These are phyloP conservation scores for Thinocorus orbignyianus DNA, from an alignment of 2,113 vertebrate genomes.

Conservation along the genomic window DNA sequence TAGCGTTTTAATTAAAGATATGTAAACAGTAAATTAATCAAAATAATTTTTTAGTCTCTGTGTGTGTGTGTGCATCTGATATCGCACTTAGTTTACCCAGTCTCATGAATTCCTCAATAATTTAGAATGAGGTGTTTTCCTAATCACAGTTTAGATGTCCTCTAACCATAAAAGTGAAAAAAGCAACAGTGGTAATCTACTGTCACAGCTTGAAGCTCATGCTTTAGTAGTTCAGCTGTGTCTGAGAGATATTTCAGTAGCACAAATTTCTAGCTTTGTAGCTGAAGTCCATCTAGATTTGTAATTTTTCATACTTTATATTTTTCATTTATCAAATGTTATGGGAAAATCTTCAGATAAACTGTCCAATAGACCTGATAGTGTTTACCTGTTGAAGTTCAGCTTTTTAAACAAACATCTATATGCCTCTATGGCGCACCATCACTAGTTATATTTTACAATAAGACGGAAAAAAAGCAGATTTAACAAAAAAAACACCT, in stretches of 20 bases:
- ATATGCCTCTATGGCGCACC: neutral
- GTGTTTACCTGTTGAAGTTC: neutral
- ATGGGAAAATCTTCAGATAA: neutral
- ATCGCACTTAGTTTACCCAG: neutral
- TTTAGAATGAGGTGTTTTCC: neutral
- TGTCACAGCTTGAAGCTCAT: neutral
- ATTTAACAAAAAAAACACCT: neutral
- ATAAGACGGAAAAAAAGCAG: neutral
- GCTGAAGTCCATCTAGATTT: neutral
- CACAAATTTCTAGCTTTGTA: neutral
- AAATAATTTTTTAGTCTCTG: neutral
- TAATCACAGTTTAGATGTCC: neutral
- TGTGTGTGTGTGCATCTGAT: neutral
- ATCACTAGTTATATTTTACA: neutral
- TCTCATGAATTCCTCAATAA: neutral
- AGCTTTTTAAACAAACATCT: neutral
- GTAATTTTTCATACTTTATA: neutral
- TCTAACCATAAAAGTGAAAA: neutral
- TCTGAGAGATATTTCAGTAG: neutral
- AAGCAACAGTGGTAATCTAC: neutral
- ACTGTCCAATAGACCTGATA: neutral
- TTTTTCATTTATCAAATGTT: neutral
- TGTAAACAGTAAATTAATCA: slow-evolving; percentile 27
- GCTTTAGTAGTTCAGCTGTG: neutral
- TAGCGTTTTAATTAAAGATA: slow-evolving; percentile 25